A percentile compares a stretch with the other conserved stretches of the same genome.
Evolutionary conservation across 2,113 vertebrate genomes (phyloP).

Genomic region (Spermophilus dauricus): DNA sequence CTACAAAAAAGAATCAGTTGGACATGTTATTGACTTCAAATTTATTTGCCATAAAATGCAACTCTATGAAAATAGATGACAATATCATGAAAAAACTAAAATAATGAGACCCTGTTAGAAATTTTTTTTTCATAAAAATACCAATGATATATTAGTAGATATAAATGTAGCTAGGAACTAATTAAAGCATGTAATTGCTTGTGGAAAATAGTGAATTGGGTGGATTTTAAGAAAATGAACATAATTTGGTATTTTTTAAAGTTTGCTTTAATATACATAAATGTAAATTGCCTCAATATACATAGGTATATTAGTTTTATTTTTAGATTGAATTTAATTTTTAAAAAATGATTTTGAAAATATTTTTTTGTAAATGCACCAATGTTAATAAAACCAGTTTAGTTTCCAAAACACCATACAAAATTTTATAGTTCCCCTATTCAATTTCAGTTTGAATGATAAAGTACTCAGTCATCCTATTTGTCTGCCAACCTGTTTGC

Average conservation of each 20-base stretch:
- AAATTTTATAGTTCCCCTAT: background rate
- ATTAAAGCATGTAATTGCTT: background rate
- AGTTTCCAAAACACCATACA: background rate
- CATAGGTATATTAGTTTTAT: background rate
- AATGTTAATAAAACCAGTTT: background rate
- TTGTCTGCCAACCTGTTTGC: background rate
- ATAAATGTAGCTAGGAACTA: background rate
- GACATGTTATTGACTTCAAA: conserved; percentile 32
- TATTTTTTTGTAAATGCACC: background rate
- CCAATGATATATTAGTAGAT: background rate
- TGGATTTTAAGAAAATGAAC: conserved; percentile 47
- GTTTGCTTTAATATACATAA: background rate
- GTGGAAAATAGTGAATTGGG: background rate
- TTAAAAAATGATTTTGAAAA: conserved; percentile 19
- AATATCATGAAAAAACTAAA: background rate
- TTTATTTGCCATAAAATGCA: background rate
- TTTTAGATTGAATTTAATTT: background rate
- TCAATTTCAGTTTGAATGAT: conserved; percentile 22
- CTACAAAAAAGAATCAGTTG: background rate
- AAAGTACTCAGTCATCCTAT: background rate
- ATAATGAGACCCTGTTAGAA: background rate
- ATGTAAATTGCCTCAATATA: background rate
- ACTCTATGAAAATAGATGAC: conserved; percentile 9
- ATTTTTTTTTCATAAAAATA: conserved; percentile 4
- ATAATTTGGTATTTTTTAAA: background rate